Evolutionary conservation across 2,797 vertebrate species (phyloP).

Genomic region (Pantherophis vulpinus): DNA sequence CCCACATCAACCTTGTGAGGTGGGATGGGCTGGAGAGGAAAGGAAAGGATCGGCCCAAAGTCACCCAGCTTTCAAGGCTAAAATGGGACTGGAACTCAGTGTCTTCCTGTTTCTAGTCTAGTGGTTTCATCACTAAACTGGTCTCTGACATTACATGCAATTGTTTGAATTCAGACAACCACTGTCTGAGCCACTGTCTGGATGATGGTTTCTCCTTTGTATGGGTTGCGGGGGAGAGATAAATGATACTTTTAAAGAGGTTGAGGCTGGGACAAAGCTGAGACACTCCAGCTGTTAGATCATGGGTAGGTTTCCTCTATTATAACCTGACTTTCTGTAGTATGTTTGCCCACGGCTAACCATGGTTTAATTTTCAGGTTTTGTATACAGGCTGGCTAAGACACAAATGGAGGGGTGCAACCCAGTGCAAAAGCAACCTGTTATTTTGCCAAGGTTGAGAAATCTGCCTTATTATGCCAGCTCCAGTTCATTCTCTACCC

Average conservation of each 20-base stretch:
- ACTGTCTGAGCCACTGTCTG: background rate
- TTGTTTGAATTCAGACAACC: background rate
- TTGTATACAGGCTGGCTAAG: background rate
- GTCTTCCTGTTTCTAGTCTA: background rate
- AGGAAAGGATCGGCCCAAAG: background rate
- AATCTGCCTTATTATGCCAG: background rate
- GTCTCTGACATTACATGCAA: background rate
- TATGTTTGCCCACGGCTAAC: background rate
- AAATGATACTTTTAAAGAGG: background rate
- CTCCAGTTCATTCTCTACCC: background rate
- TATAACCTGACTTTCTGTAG: background rate
- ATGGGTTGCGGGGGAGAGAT: background rate
- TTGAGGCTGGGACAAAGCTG: background rate
- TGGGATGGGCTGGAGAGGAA: background rate
- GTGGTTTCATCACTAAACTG: background rate
- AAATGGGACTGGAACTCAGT: background rate
- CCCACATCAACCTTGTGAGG: background rate
- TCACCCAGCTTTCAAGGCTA: background rate
- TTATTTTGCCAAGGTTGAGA: background rate
- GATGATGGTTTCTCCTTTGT: background rate
- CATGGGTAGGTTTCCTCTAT: background rate
- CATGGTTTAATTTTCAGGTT: background rate
- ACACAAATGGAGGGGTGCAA: background rate
- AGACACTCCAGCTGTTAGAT: background rate
- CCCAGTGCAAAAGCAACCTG: background rate